Evolutionary conservation across 1,140 invertebrate genomes (phyloP).

Genomic region (Latrodectus geometricus): DNA sequence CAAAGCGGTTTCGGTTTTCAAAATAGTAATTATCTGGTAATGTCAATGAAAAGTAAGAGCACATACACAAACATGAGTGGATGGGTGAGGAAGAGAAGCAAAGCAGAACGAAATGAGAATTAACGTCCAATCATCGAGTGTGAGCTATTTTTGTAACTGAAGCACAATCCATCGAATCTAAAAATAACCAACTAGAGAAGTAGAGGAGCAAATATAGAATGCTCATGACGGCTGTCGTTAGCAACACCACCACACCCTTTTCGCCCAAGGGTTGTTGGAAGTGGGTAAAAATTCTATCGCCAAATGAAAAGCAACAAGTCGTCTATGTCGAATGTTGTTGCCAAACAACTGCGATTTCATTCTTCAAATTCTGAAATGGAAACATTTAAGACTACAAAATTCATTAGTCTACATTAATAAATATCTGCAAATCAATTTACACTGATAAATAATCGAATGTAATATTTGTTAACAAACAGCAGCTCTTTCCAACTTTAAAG

Average conservation of each 20-base stretch:
- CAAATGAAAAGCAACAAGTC: slow-evolving; percentile 31
- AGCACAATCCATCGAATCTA: slow-evolving; percentile 1
- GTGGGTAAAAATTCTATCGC: neutral
- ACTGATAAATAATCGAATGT: no score
- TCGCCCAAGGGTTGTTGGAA: neutral
- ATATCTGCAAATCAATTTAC: no score
- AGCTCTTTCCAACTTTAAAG: no score
- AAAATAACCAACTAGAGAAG: slow-evolving; percentile 10
- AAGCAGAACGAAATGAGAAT: neutral
- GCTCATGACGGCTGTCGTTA: neutral
- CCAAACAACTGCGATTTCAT: no score
- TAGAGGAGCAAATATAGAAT: slow-evolving; percentile 27
- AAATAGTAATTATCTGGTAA: slow-evolving; percentile 11
- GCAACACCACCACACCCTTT: neutral
- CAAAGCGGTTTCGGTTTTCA: no score
- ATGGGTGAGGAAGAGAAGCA: no score
- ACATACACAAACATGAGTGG: neutral
- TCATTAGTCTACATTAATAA: no score
- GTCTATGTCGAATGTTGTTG: no score
- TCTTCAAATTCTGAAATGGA: no score
- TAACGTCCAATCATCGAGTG: neutral
- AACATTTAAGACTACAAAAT: no score
- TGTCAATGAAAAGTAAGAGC: slow-evolving; percentile 6
- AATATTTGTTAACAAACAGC: no score
- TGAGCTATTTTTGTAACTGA: slow-evolving; percentile 1